Evolutionary conservation across 1,140 invertebrate genomes (phyloP).

Genomic region (Sitodiplosis mosellana): DNA sequence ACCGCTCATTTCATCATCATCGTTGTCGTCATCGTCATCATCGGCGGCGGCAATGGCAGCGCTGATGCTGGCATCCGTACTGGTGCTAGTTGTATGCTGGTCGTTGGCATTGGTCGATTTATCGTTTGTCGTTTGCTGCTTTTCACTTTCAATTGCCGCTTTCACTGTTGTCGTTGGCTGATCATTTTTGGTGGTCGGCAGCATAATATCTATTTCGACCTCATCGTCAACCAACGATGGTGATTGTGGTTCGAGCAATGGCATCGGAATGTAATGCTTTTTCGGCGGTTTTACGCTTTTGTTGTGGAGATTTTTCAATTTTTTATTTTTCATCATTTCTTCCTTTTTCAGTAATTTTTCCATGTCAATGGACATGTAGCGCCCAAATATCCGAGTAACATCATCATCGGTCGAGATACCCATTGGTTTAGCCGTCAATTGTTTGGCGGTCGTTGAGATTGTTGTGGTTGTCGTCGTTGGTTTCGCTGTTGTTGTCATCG

Average conservation of each 20-base stretch:
- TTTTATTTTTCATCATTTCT: background rate
- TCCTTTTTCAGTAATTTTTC: background rate
- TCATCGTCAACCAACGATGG: slow-evolving; percentile 9
- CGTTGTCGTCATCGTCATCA: background rate
- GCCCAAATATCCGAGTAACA: background rate
- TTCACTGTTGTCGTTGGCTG: background rate
- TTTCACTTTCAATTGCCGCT: slow-evolving; percentile 1
- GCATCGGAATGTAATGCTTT: background rate
- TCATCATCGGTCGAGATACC: background rate
- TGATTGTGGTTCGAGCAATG: background rate
- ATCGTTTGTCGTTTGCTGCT: background rate
- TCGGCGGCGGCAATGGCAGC: background rate
- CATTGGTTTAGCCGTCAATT: background rate
- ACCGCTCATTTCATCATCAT: background rate
- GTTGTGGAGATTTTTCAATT: background rate
- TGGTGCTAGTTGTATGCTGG: no score
- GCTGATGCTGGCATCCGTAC: slow-evolving; percentile 1
- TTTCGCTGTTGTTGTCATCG: background rate
- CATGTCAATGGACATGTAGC: slow-evolving; percentile 1
- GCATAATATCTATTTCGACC: slow-evolving; percentile 10
- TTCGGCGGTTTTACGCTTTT: background rate
- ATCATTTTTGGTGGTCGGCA: background rate
- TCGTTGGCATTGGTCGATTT: slow-evolving; percentile 1
- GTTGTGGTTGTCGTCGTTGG: background rate
- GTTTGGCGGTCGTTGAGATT: background rate